phyloP scores from a whole-genome alignment of 2,113 vertebrate species.

The Corydoras maculifer region DNA sequence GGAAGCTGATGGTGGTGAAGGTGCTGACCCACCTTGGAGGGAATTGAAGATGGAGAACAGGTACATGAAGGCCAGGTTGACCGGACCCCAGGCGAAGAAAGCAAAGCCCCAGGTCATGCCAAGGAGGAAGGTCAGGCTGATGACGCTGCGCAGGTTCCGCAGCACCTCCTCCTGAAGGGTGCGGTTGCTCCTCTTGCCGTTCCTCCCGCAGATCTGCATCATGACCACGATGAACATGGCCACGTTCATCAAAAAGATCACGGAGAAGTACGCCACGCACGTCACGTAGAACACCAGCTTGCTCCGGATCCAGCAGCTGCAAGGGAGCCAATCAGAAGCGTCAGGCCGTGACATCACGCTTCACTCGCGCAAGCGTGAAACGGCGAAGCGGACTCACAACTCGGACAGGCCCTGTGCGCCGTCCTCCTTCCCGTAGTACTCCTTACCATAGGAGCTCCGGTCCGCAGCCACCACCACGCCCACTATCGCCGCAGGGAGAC shows the following conservation, averaged over 20 bases:
- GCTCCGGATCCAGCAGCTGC: constrained; percentile 86
- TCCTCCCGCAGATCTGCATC: constrained; percentile 95
- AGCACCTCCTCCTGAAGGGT: constrained; percentile 84
- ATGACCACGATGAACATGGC: constrained; percentile 98
- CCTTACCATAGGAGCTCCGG: constrained; percentile 70
- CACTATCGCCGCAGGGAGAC: constrained; percentile 80
- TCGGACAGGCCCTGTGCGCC: constrained; percentile 65
- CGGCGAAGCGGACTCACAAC: constrained; percentile 74
- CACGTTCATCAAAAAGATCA: constrained; percentile 88
- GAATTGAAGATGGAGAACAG: constrained; percentile 97
- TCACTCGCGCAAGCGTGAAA: neutral
- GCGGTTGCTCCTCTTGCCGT: constrained; percentile 86
- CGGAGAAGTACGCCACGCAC: constrained; percentile 82
- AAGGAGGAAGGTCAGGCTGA: constrained; percentile 92
- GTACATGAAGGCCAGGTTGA: constrained; percentile 81
- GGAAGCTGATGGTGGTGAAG: neutral
- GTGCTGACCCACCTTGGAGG: constrained; percentile 75
- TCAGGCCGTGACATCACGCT: neutral
- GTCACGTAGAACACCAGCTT: constrained; percentile 78
- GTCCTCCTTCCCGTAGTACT: constrained; percentile 59
- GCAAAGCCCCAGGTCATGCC: constrained; percentile 98
- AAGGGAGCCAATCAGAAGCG: neutral
- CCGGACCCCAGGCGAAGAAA: constrained; percentile 89
- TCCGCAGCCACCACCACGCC: constrained; percentile 71
- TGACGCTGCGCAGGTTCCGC: constrained; percentile 83